Conservation (phyloP, 2,797 vertebrate species). For the Spinus olivaceus region DNA sequence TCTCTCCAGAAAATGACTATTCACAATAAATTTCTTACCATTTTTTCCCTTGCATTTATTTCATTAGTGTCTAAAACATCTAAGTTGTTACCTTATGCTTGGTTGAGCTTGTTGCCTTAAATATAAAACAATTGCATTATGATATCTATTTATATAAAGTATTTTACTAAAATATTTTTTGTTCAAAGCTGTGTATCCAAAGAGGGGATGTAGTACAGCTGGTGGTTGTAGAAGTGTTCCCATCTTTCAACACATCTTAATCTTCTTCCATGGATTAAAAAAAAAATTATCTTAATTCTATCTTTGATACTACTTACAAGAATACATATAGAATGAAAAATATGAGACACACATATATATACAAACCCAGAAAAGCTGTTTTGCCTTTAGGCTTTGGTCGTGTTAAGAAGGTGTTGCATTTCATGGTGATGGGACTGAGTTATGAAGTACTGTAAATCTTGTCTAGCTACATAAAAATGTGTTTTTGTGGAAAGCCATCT, state of each 20-base stretch:
- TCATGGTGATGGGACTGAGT: background rate
- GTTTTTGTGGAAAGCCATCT: background rate
- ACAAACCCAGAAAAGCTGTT: background rate
- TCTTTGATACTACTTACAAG: background rate
- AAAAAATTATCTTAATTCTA: background rate
- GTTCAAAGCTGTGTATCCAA: background rate
- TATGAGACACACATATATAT: background rate
- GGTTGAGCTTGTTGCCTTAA: background rate
- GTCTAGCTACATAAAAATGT: background rate
- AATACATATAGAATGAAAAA: background rate
- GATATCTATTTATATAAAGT: background rate
- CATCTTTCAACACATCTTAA: background rate
- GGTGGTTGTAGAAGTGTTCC: background rate
- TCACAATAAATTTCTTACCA: background rate
- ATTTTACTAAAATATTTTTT: background rate
- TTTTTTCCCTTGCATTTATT: background rate
- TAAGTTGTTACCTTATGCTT: background rate
- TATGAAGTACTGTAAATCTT: background rate
- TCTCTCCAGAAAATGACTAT: background rate
- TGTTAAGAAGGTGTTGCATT: background rate
- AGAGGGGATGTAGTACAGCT: background rate
- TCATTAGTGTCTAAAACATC: background rate
- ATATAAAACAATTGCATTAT: background rate
- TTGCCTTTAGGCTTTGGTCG: background rate
- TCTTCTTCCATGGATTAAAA: background rate